A percentile compares a stretch with the other conserved stretches of the same genome.
phyloP scores from a whole-genome alignment of 2,113 vertebrate species.

The Leptodactylus fuscus region DNA sequence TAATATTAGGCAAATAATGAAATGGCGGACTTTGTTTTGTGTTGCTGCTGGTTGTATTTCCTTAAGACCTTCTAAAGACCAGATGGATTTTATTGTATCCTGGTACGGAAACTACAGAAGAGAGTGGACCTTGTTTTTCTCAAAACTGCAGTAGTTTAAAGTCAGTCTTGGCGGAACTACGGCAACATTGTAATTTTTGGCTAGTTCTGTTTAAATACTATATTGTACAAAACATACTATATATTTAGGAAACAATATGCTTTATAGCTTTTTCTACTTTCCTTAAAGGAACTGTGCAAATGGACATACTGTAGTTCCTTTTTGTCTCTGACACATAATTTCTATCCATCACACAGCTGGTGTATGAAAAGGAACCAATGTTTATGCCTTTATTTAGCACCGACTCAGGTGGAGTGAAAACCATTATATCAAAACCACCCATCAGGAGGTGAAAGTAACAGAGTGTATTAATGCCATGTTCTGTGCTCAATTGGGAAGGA shows the following conservation, averaged over 20 bases:
- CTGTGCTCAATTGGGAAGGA: background rate
- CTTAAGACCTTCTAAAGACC: too few relatives aligned
- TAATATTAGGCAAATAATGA: too few relatives aligned
- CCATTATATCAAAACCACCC: conserved; percentile 39
- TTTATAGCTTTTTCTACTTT: background rate
- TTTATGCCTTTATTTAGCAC: conserved; percentile 45
- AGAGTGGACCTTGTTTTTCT: too few relatives aligned
- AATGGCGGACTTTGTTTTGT: too few relatives aligned
- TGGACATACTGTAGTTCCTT: conserved; percentile 41
- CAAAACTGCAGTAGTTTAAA: too few relatives aligned
- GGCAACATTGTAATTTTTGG: background rate
- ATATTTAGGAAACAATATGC: background rate
- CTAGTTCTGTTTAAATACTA: too few relatives aligned
- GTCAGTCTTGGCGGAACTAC: background rate
- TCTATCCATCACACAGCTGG: conserved; percentile 38
- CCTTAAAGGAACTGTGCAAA: conserved; percentile 38
- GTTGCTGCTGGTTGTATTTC: too few relatives aligned
- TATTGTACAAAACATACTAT: background rate
- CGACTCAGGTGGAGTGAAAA: conserved; percentile 4
- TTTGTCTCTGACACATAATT: conserved; percentile 11
- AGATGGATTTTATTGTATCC: too few relatives aligned
- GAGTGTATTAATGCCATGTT: conserved; percentile 42
- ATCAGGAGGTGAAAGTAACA: conserved; percentile 23
- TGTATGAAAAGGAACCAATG: conserved; percentile 38
- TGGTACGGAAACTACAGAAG: too few relatives aligned